These are phyloP conservation scores for Enteromius viviparus DNA, from an alignment of 2,797 vertebrate genomes.

Conservation along the genomic window DNA sequence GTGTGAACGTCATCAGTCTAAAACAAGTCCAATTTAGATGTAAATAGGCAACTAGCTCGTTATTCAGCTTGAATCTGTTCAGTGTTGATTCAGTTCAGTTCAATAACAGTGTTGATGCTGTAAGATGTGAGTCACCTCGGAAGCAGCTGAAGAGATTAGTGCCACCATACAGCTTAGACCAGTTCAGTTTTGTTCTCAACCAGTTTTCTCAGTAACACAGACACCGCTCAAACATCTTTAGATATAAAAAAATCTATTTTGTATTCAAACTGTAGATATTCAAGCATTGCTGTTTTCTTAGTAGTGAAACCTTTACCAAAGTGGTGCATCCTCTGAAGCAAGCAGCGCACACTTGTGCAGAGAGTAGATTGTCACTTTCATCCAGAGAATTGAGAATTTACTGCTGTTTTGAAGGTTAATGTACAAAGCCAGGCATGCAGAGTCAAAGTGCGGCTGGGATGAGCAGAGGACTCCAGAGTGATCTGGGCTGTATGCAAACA, in stretches of 20 bases:
- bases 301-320: background rate
- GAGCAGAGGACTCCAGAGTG: background rate
- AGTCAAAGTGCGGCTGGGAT: slow-evolving; percentile 11
- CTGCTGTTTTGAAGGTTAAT: slow-evolving; percentile 39
- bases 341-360: slow-evolving; percentile 67
- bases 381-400: slow-evolving; percentile 66
- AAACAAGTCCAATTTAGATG: too few relatives aligned
- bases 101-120: background rate
- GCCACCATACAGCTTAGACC: too few relatives aligned
- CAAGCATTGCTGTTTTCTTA: background rate
- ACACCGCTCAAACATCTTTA: background rate
- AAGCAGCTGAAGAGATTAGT: too few relatives aligned
- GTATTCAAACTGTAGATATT: background rate
- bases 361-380: slow-evolving; percentile 69
- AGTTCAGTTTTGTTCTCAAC: too few relatives aligned
- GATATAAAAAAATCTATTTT: background rate
- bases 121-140: background rate
- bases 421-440: background rate
- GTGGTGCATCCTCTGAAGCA: slow-evolving; percentile 65
- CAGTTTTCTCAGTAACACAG: background rate
- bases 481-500: background rate
- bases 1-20: too few relatives aligned
- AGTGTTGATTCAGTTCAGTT: too few relatives aligned
- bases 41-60: too few relatives aligned
- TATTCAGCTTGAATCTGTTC: too few relatives aligned